phyloP scores from a whole-genome alignment of 2,113 vertebrate genomes.

The Uropsilus gracilis region DNA sequence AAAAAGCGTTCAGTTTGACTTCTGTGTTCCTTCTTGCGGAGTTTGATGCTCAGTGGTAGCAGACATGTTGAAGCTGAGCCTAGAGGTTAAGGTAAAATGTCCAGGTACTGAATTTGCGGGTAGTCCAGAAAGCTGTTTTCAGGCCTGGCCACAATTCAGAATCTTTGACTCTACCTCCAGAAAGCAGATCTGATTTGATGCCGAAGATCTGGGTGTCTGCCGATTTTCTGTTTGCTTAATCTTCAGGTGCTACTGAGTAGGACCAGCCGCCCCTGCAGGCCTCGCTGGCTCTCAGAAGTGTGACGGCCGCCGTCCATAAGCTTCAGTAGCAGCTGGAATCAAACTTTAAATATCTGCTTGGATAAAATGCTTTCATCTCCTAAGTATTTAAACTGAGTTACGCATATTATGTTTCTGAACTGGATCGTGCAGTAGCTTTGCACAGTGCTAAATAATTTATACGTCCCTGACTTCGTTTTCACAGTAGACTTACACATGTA shows the following conservation, averaged over 20 bases:
- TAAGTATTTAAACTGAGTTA: not conserved
- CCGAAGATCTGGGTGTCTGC: not conserved
- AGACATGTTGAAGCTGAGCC: not conserved
- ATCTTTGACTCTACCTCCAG: not conserved
- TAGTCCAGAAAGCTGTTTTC: not conserved
- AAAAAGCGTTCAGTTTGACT: not conserved
- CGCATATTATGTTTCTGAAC: not conserved
- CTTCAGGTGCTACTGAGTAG: not conserved
- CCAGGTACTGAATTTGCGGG: not conserved
- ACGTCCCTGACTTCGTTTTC: not conserved
- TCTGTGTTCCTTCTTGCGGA: conserved; percentile 44
- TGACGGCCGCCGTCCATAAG: not conserved
- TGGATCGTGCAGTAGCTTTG: not conserved
- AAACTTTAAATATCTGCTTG: conserved; percentile 31
- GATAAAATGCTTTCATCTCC: not conserved
- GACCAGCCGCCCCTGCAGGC: not conserved
- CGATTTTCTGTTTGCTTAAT: not conserved
- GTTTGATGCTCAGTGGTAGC: not conserved
- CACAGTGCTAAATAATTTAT: not conserved
- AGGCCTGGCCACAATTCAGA: not conserved
- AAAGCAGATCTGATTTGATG: not conserved
- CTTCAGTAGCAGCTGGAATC: not conserved
- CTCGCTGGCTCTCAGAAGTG: conserved; percentile 14
- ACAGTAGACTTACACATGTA: not conserved
- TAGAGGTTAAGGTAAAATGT: conserved; percentile 24